A percentile compares a stretch with the other conserved stretches of the same genome.
phyloP scores from a whole-genome alignment of 2,113 vertebrate genomes.

The Gymnarchus niloticus region DNA sequence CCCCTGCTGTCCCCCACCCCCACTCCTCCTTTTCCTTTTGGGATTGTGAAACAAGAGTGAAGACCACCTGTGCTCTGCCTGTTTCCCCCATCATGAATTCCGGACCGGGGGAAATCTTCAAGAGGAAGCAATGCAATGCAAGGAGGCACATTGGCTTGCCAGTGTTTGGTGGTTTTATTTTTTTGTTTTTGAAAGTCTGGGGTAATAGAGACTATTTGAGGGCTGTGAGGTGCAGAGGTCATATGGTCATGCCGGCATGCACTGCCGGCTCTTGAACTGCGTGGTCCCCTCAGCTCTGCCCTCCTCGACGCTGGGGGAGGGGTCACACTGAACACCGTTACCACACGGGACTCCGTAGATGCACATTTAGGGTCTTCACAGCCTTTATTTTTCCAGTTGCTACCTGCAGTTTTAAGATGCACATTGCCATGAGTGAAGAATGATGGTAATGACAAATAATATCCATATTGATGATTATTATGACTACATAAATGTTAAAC shows the following conservation, averaged over 20 bases:
- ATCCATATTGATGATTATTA: slow-evolving; percentile 2
- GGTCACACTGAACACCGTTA: background rate
- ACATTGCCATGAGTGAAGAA: slow-evolving; percentile 45
- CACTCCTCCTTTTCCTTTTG: background rate
- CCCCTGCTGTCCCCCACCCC: background rate
- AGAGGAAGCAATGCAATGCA: background rate
- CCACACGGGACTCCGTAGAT: background rate
- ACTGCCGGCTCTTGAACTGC: too few relatives aligned
- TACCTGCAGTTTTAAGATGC: slow-evolving; percentile 50
- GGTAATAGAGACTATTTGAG: background rate
- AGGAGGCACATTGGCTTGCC: background rate
- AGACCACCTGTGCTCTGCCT: background rate
- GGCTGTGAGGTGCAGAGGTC: background rate
- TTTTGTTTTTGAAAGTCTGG: background rate
- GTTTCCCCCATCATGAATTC: background rate
- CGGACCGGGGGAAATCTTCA: background rate
- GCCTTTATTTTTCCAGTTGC: slow-evolving; percentile 33
- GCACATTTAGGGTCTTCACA: background rate
- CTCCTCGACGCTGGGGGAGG: background rate
- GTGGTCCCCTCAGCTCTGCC: background rate
- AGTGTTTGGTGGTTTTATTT: background rate
- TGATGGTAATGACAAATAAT: slow-evolving; percentile 9
- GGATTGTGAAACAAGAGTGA: background rate
- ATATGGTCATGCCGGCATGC: background rate
- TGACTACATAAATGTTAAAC: slow-evolving; percentile 21